Conservation (phyloP, 2,113 vertebrate genomes). For the Sinosuthora webbiana region DNA sequence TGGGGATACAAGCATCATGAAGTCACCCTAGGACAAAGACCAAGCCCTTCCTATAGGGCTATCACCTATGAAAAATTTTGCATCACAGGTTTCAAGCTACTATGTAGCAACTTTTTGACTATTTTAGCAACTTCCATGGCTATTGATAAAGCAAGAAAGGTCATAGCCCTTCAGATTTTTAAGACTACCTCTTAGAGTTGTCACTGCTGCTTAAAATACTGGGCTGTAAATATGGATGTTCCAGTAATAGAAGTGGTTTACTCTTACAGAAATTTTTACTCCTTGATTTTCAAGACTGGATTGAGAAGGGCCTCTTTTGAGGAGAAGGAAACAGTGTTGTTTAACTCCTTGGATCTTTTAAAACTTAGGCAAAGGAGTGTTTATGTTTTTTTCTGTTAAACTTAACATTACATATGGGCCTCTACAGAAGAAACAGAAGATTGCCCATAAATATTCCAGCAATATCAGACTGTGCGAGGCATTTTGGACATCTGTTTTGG, state of each 20-base stretch:
- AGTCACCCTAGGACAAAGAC: not conserved
- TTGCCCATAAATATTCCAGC: not conserved
- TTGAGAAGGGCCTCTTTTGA: not conserved
- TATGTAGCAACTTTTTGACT: not conserved
- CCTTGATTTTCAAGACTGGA: not conserved
- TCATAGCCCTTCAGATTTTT: not conserved
- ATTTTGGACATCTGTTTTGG: not conserved
- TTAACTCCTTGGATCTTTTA: not conserved
- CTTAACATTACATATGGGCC: not conserved
- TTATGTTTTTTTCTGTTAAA: not conserved
- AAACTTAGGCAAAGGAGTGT: not conserved
- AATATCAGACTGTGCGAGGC: not conserved
- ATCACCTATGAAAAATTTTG: not conserved
- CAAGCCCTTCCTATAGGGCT: not conserved
- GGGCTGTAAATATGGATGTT: not conserved
- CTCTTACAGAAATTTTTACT: not conserved
- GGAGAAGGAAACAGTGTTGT: not conserved
- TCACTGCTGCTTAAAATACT: not conserved
- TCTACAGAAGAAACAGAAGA: not conserved
- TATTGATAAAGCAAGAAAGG: not conserved
- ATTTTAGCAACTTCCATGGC: not conserved
- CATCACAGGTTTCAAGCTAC: not conserved
- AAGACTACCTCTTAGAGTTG: not conserved
- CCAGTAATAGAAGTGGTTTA: not conserved
- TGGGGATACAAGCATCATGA: no score